Evolutionary conservation across 1,140 invertebrate genomes (phyloP).

Genomic region (Drosophila pseudoananassae): DNA sequence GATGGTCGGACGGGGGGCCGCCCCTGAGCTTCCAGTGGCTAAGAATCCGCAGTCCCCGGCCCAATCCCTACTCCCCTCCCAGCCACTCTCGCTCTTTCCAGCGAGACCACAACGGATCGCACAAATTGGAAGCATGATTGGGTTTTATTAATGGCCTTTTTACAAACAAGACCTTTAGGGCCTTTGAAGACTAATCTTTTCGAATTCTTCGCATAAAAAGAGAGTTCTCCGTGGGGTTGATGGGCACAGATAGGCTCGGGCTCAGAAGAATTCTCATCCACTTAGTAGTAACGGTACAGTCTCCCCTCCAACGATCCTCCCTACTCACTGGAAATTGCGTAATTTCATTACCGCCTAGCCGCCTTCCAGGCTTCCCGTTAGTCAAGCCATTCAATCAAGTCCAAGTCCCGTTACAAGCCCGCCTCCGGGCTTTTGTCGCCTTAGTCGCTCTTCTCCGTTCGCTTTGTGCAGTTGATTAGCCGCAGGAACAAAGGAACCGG

Average conservation of each 20-base stretch:
- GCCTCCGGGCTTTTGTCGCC: conserved; percentile 4
- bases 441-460: conserved; percentile 36
- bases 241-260: too few species aligned
- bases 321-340: conserved; percentile 58
- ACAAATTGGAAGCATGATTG: neutral
- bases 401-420: neutral
- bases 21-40: conserved; percentile 4
- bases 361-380: conserved; percentile 21
- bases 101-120: neutral
- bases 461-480: conserved; percentile 33
- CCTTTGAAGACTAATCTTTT: too few species aligned
- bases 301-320: conserved; percentile 2
- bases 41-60: neutral
- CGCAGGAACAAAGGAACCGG: neutral
- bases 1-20: conserved; percentile 36
- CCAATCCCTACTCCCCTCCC: neutral
- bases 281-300: neutral
- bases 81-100: neutral
- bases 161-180: neutral
- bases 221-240: too few species aligned
- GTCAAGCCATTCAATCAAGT: too few species aligned
- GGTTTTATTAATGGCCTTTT: neutral
- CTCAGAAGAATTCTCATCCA: too few species aligned
- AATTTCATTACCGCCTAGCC: conserved; percentile 58
- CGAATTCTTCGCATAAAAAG: too few species aligned